Evolutionary conservation across 2,797 vertebrate genomes (phyloP).

Genomic region (Gymnopithys bicolor): DNA sequence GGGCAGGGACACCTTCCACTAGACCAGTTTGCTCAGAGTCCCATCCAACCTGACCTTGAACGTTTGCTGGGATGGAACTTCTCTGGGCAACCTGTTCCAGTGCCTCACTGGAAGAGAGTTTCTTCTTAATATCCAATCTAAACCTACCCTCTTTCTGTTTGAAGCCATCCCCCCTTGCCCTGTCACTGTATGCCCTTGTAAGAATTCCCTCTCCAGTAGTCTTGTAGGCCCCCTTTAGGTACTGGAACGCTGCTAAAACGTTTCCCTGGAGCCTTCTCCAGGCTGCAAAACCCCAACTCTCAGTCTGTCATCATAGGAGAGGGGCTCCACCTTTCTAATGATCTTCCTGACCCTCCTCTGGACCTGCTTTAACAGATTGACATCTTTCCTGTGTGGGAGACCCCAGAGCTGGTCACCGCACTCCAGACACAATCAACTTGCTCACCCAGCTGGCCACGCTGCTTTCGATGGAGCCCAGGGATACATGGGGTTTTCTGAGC

Average conservation of each 20-base stretch:
- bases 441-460: neutral
- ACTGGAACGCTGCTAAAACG: neutral
- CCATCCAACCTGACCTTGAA: neutral
- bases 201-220: neutral
- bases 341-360: neutral
- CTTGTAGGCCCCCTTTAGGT: neutral
- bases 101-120: neutral
- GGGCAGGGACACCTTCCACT: neutral
- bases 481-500: neutral
- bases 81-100: too few relatives aligned
- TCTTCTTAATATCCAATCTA: neutral
- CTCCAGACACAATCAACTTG: neutral
- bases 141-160: neutral
- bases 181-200: neutral
- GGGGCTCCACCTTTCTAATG: neutral
- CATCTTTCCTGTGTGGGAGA: neutral
- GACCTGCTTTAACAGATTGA: neutral
- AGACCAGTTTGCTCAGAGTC: neutral
- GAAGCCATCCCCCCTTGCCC: neutral
- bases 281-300: neutral
- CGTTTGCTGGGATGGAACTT: neutral
- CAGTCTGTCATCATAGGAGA: neutral
- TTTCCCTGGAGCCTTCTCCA: neutral
- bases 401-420: too few relatives aligned
- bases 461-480: neutral